A percentile compares a stretch with the other conserved stretches of the same genome.
phyloP scores from a whole-genome alignment of 2,888 invertebrate species.

The Parnassius glacialis region DNA sequence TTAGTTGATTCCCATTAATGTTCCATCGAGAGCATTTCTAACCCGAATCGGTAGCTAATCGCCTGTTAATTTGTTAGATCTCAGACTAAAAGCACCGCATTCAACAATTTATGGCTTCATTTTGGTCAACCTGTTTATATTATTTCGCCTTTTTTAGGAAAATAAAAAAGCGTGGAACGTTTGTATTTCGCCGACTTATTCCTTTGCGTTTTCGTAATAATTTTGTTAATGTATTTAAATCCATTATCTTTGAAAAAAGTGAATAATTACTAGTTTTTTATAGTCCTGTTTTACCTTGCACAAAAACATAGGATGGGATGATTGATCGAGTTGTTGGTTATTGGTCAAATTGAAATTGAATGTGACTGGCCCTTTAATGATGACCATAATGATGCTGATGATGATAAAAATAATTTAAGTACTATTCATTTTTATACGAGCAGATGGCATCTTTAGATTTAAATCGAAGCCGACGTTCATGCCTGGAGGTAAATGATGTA shows the following conservation, averaged over 20 bases:
- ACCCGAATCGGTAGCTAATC: constrained; percentile 78
- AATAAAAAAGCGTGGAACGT: constrained; percentile 33
- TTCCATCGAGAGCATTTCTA: constrained; percentile 55
- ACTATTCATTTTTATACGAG: background rate
- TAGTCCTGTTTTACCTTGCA: no score
- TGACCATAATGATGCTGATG: no score
- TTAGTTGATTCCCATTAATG: constrained; percentile 69
- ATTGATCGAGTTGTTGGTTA: no score
- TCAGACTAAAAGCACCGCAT: constrained; percentile 70
- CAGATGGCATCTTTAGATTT: constrained; percentile 33
- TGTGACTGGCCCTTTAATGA: no score
- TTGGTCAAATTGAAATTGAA: no score
- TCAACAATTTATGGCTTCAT: constrained; percentile 74
- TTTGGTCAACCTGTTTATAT: constrained; percentile 63
- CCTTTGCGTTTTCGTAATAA: constrained; percentile 39
- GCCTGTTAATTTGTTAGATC: constrained; percentile 77
- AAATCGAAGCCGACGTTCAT: constrained; percentile 53
- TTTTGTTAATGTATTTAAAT: constrained; percentile 39
- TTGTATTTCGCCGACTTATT: constrained; percentile 44
- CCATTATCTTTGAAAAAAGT: no score
- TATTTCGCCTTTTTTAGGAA: constrained; percentile 47
- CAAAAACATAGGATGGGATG: no score
- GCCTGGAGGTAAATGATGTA: constrained; percentile 45
- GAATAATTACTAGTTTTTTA: no score
- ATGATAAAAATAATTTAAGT: no score